Evolutionary conservation across 2,888 invertebrate species (phyloP), one percentile per base, ranked within the genome.

Genomic region (Microdon myrmicae): DNA sequence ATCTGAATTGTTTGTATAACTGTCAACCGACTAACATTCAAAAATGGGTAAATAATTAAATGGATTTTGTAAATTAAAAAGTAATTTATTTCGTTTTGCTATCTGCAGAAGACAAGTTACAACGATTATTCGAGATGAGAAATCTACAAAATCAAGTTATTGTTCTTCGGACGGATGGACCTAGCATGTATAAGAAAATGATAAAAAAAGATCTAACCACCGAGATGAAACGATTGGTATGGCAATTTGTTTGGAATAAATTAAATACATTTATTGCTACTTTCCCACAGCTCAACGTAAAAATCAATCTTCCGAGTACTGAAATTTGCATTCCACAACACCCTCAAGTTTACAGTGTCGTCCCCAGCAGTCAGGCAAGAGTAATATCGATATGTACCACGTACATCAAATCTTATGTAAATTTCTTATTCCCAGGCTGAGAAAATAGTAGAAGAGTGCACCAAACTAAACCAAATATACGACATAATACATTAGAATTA

Each of bases 141-240:
- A 67, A 73, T 9, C 53, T 71, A 2, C 77, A 77, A 37, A 66
- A 69, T 12, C 67, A 71, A 7, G 67, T 73, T 0, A 73, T 72
- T 22, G 59, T 56, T 2, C 68, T 70, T 5, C 72, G 74, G 1
- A 69, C 56, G 7, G 69, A 64, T 37, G 68, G 68, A 7, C 70
- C 69, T 2, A 35, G 56, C 23, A 58, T 71, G 1, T 77, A 76
- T 28, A 69, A 70, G 0, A 71, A 71, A 60, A 68, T 72, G 12
- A 31, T 73, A 0, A 75, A 76, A 32, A 67, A 71, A n/a, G 51
- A 68, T 2, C 73, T 69, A 16, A 70, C 68, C 9, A 39, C 69
- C 0, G 72, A 75, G 8, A 47, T 78, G 0, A 72, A 72, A 12
- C 73, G 74, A 17, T 67, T 78, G 67, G 75, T 76, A 60, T 12